phyloP scores from a whole-genome alignment of 2,888 invertebrate species.

The Notodonta dromedarius region DNA sequence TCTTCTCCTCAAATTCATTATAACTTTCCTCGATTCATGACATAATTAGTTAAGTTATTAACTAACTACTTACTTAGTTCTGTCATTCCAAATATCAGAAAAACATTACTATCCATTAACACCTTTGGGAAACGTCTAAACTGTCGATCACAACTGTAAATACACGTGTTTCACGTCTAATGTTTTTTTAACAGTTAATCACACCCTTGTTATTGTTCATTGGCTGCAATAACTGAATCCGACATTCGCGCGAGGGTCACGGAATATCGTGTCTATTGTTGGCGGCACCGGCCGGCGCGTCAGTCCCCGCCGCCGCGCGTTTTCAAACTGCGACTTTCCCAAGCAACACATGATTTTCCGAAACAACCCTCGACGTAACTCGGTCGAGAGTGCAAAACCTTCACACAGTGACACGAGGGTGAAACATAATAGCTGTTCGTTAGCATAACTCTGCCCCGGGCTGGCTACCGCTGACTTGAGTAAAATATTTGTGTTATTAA shows the following conservation, averaged over 20 bases:
- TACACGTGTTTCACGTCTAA: slow-evolving; percentile 45
- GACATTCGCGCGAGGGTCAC: slow-evolving; percentile 41
- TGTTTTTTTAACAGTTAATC: slow-evolving; percentile 43
- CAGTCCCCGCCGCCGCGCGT: slow-evolving; percentile 53
- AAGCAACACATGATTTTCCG: slow-evolving; percentile 78
- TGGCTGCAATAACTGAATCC: slow-evolving; percentile 50
- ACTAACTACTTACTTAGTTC: slow-evolving; percentile 66
- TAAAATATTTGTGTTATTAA: slow-evolving; percentile 75
- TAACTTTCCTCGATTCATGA: slow-evolving; percentile 15
- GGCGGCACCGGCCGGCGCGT: slow-evolving; percentile 44
- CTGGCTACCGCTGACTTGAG: slow-evolving; percentile 59
- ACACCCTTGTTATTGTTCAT: slow-evolving; percentile 55
- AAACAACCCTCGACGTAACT: slow-evolving; percentile 74
- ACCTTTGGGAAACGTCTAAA: slow-evolving; percentile 38
- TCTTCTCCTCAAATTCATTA: slow-evolving; percentile 21
- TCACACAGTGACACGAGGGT: slow-evolving; percentile 81
- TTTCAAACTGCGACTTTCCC: slow-evolving; percentile 63
- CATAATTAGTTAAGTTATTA: slow-evolving; percentile 12
- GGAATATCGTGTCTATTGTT: slow-evolving; percentile 31
- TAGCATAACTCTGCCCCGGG: slow-evolving; percentile 69
- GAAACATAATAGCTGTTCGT: slow-evolving; percentile 79
- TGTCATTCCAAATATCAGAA: slow-evolving; percentile 74
- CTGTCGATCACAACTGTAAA: slow-evolving; percentile 39
- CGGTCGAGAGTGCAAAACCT: slow-evolving; percentile 82
- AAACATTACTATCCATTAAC: slow-evolving; percentile 64